phyloP scores from a whole-genome alignment of 1,140 invertebrate genomes.

The Ceratosolen fusciceps region DNA sequence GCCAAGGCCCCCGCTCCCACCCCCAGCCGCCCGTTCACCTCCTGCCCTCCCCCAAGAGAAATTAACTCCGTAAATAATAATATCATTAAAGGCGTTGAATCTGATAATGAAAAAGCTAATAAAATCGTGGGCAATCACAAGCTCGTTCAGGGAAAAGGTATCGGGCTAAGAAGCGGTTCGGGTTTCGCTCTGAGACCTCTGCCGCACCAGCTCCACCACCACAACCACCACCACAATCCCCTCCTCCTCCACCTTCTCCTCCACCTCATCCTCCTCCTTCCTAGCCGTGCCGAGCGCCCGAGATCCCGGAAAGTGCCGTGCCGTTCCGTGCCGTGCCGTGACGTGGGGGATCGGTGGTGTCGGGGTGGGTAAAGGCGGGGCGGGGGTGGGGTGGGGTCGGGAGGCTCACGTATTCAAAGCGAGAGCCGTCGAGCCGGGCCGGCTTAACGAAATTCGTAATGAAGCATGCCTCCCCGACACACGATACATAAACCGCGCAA shows the following conservation, averaged over 20 bases:
- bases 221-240: too few species aligned
- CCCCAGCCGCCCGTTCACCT: neutral
- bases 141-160: neutral
- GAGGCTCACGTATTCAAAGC: neutral
- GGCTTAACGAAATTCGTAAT: constrained; percentile 22
- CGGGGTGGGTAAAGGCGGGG: too few species aligned
- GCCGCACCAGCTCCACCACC: neutral
- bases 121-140: neutral
- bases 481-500: constrained; percentile 9
- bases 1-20: too few species aligned
- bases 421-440: neutral
- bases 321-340: too few species aligned
- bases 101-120: constrained; percentile 5
- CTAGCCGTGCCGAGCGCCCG: too few species aligned
- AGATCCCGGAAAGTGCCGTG: too few species aligned
- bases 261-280: too few species aligned
- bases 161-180: neutral
- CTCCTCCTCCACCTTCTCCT: too few species aligned
- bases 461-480: neutral
- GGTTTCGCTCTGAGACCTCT: neutral
- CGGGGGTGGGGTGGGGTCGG: too few species aligned
- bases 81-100: neutral
- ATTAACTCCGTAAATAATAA: neutral
- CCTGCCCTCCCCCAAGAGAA: neutral
- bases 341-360: too few species aligned